Conservation (phyloP, 2,797 vertebrate species). For the Microhierax caerulescens region DNA sequence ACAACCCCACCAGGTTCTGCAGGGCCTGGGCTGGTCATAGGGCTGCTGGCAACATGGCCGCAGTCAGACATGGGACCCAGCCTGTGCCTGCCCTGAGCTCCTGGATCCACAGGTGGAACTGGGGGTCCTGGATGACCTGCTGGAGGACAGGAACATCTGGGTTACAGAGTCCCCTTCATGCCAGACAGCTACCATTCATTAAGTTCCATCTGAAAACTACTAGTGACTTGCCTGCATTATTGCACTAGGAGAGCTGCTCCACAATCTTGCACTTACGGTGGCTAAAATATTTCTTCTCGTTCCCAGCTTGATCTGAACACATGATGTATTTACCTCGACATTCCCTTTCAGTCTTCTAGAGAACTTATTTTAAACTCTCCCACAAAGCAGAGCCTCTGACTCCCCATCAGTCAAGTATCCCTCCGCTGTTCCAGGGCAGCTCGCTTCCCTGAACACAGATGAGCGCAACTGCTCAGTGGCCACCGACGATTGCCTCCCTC, state of each 20-base stretch:
- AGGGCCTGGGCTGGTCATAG: neutral
- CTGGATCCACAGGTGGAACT: neutral
- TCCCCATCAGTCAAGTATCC: neutral
- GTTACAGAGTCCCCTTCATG: neutral
- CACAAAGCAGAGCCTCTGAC: neutral
- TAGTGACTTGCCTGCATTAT: neutral
- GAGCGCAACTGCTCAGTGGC: neutral
- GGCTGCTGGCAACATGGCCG: too few species aligned
- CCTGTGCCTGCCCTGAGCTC: neutral
- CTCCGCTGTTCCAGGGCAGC: neutral
- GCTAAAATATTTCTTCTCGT: neutral
- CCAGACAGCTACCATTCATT: neutral
- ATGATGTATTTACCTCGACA: neutral
- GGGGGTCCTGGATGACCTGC: neutral
- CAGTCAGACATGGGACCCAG: neutral
- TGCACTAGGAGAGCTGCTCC: neutral
- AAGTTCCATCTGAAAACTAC: neutral
- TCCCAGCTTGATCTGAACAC: neutral
- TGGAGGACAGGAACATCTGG: neutral
- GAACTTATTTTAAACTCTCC: neutral
- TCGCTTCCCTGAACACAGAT: fast-evolving
- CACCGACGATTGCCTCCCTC: neutral
- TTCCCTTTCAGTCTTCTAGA: neutral
- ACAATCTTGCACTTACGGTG: neutral
- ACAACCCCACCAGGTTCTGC: neutral